These are phyloP conservation scores for Fratercula arctica DNA, from an alignment of 2,797 vertebrate species.

Conservation along the genomic window DNA sequence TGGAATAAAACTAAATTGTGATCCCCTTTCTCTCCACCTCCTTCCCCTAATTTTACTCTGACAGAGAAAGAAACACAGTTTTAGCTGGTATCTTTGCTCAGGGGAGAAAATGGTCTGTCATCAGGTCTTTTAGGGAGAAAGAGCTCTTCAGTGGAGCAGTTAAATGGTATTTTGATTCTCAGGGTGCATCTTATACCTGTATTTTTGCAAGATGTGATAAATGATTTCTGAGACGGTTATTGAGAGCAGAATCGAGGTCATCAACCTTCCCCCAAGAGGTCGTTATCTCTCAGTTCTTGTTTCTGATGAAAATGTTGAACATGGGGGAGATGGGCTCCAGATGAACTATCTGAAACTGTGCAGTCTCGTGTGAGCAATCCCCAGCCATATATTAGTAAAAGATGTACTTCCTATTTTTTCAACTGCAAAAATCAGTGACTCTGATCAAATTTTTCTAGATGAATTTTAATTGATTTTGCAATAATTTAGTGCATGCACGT, in stretches of 20 bases:
- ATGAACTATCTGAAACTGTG: not conserved
- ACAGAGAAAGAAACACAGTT: slow-evolving; percentile 38
- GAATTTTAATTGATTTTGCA: slow-evolving; percentile 48
- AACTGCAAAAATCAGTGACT: not conserved
- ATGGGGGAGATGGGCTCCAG: not conserved
- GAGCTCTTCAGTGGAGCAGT: slow-evolving; percentile 6
- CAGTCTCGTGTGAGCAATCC: not conserved
- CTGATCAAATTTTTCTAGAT: not conserved
- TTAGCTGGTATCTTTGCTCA: slow-evolving; percentile 39
- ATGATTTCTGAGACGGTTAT: slow-evolving; percentile 29
- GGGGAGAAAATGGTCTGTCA: slow-evolving; percentile 22
- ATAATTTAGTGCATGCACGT: not conserved
- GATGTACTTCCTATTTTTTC: not conserved
- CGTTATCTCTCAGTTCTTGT: not conserved
- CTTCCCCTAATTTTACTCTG: slow-evolving; percentile 60
- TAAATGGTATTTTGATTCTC: slow-evolving; percentile 44
- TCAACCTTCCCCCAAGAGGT: slow-evolving; percentile 17
- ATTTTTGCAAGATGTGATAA: not conserved
- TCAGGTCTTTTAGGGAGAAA: slow-evolving; percentile 40
- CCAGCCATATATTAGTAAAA: not conserved
- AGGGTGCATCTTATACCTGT: not conserved
- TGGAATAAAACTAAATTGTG: slow-evolving; percentile 65
- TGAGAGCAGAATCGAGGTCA: slow-evolving; percentile 32
- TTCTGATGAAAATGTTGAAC: slow-evolving; percentile 23
- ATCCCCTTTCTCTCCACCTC: slow-evolving; percentile 68